These are phyloP conservation scores for Zhuqinia jingwanae DNA, from an alignment of 2,888 invertebrate genomes.

Conservation along the genomic window DNA sequence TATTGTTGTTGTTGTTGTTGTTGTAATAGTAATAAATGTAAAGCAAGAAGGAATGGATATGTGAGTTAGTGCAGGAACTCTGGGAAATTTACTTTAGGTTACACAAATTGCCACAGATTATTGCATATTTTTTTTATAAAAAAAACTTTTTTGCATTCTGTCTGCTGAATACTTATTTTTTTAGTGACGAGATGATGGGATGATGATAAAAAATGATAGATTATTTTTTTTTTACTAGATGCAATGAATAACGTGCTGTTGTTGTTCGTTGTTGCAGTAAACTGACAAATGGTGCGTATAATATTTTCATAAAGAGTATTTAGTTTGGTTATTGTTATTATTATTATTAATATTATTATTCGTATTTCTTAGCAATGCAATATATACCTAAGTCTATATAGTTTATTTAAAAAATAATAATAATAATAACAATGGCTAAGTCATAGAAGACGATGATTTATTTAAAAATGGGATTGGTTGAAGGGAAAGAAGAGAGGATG, in stretches of 20 bases:
- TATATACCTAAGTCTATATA: no score
- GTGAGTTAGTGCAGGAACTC: neutral
- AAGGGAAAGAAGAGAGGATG: neutral
- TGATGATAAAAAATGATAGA: neutral
- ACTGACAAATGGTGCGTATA: neutral
- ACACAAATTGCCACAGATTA: neutral
- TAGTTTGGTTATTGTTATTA: no score
- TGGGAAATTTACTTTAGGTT: slow-evolving; percentile 7
- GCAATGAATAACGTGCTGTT: neutral
- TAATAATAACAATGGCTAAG: neutral
- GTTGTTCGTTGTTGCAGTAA: slow-evolving; percentile 5
- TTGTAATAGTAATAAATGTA: neutral
- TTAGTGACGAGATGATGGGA: neutral
- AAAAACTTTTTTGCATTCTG: no score
- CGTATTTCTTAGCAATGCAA: no score
- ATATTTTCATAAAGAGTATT: neutral
- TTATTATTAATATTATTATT: no score
- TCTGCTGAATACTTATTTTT: no score
- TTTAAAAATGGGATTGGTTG: slow-evolving; percentile 14
- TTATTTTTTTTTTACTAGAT: neutral
- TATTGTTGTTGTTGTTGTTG: neutral
- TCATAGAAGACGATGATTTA: slow-evolving; percentile 33
- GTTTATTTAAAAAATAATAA: no score
- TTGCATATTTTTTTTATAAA: no score
- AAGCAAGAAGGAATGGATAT: neutral